Base-by-base conservation (phyloP, 2,113 vertebrate species). In the Tangachromis dhanisi region DNA sequence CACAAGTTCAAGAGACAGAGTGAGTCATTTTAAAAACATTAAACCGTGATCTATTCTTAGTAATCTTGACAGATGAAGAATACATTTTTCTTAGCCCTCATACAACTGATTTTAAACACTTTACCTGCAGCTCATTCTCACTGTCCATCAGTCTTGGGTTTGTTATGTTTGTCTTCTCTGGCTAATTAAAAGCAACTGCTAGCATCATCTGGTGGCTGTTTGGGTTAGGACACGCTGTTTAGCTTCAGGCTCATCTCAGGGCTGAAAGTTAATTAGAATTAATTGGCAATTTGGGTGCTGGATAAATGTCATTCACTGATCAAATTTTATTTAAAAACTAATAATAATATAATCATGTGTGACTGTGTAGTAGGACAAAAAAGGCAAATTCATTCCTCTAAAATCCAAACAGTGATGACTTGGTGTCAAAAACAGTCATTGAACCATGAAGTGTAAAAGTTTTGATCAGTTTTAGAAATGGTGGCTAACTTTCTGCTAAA, bases 1-100 rank as follows among this genome's bases (percentile, higher is more conserved):
- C 96, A 97, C 86, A 97, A 97, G 81, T 91, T 97, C 33, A 97
- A 96, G 87, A 95, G 97, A 88, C 97, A 96, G 92, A 97, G 97
- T 97, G 91, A 92, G 96, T 94, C 45, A 29, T 12, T 57, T 81
- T 71, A n/a, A 19, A 76, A 31, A 61, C 49, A 31, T 80, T 26
- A 35, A 21, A 21, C 10, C 0, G 3, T 38, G 10, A 38, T 47
- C 24, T 76, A 47, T 47, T 76, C 40, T 29, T 49, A 45, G 13
- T 73, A 51, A n/a, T 33, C 42, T 31, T 33, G 26, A 47, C 12
- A 16, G 24, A 51, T 8, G 10, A 16, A 47, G 45, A 49, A 78
- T 31, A 29, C 61, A 78, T 78, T 78, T 49, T 31, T 29, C 24
- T 78, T 16, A 73, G 71, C 9, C 9, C 40, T 73, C 14, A 47